Percentiles rank a stretch among this genome's conserved stretches.
Conservation (phyloP, 1,140 invertebrate species). For the Limonius californicus region DNA sequence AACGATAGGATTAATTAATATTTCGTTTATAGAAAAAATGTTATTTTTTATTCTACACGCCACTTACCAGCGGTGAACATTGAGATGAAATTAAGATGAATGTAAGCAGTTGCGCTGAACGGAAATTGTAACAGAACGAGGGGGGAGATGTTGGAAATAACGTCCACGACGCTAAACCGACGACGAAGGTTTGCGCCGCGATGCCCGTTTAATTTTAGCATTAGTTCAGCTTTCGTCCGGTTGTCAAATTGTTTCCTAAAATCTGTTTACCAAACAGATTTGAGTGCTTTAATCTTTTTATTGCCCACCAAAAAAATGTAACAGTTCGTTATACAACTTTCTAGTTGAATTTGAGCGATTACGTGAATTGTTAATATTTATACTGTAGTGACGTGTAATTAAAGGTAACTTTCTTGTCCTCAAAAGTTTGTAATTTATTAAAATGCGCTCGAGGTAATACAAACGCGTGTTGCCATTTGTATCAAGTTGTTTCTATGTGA, state of each 20-base stretch:
- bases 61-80: slow-evolving; percentile 16
- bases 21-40: not conserved
- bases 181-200: slow-evolving; percentile 25
- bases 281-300: not conserved
- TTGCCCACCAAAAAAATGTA: not conserved
- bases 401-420: too few species aligned
- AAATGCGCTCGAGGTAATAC: too few species aligned
- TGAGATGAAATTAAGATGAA: not conserved
- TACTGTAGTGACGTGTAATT: too few species aligned
- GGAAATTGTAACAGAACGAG: not conserved
- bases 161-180: slow-evolving; percentile 28
- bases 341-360: too few species aligned
- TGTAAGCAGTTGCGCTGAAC: not conserved
- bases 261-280: slow-evolving; percentile 30
- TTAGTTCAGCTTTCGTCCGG: slow-evolving; percentile 37
- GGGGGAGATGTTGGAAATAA: not conserved
- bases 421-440: too few species aligned
- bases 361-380: too few species aligned
- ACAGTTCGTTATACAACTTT: too few species aligned
- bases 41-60: not conserved
- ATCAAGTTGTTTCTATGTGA: too few species aligned
- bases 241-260: slow-evolving; percentile 34
- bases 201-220: slow-evolving; percentile 39
- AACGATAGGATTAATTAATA: not conserved
- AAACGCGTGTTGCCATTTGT: too few species aligned